Conservation (phyloP, 2,797 vertebrate species). For the Rhynchotus rufescens region DNA sequence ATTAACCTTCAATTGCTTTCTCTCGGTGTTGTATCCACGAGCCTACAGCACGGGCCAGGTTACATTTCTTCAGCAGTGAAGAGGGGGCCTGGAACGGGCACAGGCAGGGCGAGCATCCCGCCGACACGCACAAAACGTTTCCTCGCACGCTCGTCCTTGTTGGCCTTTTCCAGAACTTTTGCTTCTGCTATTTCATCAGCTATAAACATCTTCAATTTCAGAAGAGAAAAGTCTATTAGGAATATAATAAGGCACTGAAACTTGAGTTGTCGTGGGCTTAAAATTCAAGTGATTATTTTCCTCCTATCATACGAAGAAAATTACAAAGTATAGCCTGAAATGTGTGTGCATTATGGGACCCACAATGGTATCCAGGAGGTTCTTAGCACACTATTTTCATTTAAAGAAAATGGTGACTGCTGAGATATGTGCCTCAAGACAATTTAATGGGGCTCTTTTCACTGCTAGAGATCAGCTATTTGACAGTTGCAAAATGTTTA, state of each 20-base stretch:
- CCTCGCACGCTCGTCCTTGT: background rate
- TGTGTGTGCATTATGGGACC: background rate
- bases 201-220: background rate
- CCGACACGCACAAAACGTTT: background rate
- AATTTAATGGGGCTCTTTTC: background rate
- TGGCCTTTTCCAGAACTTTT: background rate
- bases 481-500: background rate
- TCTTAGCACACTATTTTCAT: background rate
- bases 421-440: background rate
- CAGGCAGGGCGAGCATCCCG: slow-evolving; percentile 4
- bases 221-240: background rate
- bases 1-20: background rate
- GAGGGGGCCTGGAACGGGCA: background rate
- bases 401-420: background rate
- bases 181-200: background rate
- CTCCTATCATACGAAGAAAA: background rate
- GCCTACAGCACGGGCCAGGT: background rate
- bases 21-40: background rate
- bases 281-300: background rate
- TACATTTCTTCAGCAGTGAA: background rate
- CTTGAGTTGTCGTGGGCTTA: background rate
- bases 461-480: background rate
- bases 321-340: background rate
- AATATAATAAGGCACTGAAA: background rate
- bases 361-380: background rate